These are phyloP conservation scores for Odontothrips loti DNA, from an alignment of 2,888 invertebrate genomes.

Conservation along the genomic window DNA sequence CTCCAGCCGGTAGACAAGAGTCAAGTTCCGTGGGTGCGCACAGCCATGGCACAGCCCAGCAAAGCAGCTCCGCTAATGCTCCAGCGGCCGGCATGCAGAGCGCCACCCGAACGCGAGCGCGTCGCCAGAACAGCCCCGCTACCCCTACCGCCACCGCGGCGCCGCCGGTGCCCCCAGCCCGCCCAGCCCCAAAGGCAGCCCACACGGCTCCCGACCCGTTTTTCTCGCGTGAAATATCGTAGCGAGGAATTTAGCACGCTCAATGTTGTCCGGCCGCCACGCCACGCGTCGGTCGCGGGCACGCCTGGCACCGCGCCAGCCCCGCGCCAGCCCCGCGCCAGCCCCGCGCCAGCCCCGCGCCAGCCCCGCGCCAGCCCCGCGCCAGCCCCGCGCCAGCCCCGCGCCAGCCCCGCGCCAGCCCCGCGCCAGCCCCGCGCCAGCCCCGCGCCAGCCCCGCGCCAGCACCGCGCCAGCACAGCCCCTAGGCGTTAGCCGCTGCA, in stretches of 20 bases:
- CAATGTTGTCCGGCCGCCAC: conserved; percentile 2
- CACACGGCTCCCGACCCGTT: not conserved
- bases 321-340: not conserved
- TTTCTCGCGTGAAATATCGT: conserved; percentile 25
- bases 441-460: not conserved
- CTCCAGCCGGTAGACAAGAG: too few species aligned
- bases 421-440: not conserved
- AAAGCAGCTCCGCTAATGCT: too few species aligned
- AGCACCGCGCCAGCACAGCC: not conserved
- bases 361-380: not conserved
- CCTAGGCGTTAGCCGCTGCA: not conserved
- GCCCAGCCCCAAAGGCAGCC: not conserved
- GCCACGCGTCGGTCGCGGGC: not conserved
- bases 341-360: not conserved
- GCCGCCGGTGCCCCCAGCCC: not conserved
- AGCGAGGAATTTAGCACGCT: conserved; percentile 22
- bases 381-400: not conserved
- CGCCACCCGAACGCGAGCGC: too few species aligned
- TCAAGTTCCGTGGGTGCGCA: too few species aligned
- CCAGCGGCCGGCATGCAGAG: too few species aligned
- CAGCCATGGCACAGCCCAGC: too few species aligned
- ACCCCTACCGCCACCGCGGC: not conserved
- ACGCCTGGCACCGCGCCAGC: conserved; percentile 1
- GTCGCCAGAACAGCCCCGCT: too few species aligned
- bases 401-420: not conserved